phyloP scores from a whole-genome alignment of 2,797 vertebrate species.

The Pitangus sulphuratus region DNA sequence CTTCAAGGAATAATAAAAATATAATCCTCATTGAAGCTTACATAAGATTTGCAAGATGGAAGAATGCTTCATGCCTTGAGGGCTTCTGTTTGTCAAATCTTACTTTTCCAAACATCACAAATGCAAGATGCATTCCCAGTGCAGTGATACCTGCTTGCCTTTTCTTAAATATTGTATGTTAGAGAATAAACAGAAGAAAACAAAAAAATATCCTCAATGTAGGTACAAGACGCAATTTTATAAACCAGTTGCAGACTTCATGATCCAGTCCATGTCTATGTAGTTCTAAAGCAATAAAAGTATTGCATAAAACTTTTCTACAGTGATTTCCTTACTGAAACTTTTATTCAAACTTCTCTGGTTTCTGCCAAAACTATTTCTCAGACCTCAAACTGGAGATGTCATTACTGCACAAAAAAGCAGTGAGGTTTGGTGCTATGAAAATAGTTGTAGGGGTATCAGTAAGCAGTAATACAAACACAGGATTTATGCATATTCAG shows the following conservation, averaged over 20 bases:
- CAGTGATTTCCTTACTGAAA: not conserved
- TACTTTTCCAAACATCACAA: not conserved
- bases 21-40: not conserved
- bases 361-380: not conserved
- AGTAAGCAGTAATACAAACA: not conserved
- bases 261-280: not conserved
- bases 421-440: fast-evolving
- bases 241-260: not conserved
- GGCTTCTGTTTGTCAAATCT: not conserved
- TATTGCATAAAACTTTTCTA: not conserved
- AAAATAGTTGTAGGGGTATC: not conserved
- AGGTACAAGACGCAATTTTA: not conserved
- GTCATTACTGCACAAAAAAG: not conserved
- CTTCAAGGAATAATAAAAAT: constrained; percentile 9
- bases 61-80: not conserved
- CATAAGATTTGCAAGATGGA: not conserved
- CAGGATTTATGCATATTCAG: not conserved
- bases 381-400: not conserved
- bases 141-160: not conserved
- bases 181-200: not conserved
- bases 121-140: not conserved
- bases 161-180: not conserved
- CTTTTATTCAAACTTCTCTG: not conserved
- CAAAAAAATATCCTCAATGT: not conserved
- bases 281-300: not conserved